Evolutionary conservation across 2,888 invertebrate species (phyloP), one percentile per base, ranked within the genome.

Genomic region (Adineta ricciae): DNA sequence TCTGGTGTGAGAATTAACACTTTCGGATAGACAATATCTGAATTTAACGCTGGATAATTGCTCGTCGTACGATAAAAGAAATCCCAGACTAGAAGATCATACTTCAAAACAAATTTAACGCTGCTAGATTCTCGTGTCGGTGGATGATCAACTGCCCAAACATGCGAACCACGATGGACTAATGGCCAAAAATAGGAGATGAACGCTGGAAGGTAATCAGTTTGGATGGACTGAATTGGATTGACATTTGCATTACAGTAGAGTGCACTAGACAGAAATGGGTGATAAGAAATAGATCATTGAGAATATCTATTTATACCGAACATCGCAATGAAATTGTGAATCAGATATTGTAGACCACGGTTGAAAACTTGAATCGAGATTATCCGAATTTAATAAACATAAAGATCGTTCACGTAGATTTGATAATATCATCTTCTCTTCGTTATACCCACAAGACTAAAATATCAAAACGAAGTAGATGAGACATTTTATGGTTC

Each of bases 101-200:
- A 78, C 41, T 78, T 78, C 5, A 78, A 78, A 24, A 41, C 41
- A 78, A 78, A 78, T 41, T 78, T 78, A 32, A 64, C 11, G 16
- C 16, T 16, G 24, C 24, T 78, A n/a, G 11, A 4, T 41, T 41
- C 78, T 14, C 41, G 38, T 41, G 24, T 41, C 41, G 24, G 38
- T 32, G 78, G 24, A 78, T 78, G 78, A 41, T 78, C 78, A 11
- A 38, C 38, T n/a, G 41, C 78, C 38, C 38, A 41, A 9, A 78
- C 41, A 41, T 78, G 36, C 24, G 41, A 21, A 78, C 78, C 41
- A 41, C 24, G 41, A 78, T 78, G n/a, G 9, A 78, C 5, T 41
- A 78, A 41, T 41, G 78, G 78, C 78, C 78, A 78, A 41, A 78
- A 9, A 78, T 78, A 78, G 16, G 78, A 78, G 8, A 78, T n/a